Conservation (phyloP, 2,797 vertebrate species). For the Coranthus polyacanthus region DNA sequence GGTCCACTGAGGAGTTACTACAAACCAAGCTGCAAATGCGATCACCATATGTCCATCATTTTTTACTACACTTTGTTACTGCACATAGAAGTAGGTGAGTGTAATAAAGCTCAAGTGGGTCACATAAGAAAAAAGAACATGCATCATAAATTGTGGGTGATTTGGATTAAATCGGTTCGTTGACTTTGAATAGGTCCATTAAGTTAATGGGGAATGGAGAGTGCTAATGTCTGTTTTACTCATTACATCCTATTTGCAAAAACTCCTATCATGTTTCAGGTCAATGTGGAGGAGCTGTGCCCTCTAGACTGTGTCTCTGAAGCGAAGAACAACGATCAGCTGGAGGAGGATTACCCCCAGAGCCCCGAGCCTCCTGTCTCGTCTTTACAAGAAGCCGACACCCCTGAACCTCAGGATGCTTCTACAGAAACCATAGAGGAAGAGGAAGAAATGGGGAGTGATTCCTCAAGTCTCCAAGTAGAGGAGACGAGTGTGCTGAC, state of each 20-base stretch:
- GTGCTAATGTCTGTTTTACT: slow-evolving; percentile 38
- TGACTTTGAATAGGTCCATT: slow-evolving; percentile 56
- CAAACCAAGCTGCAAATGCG: slow-evolving; percentile 26
- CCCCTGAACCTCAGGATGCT: slow-evolving; percentile 62
- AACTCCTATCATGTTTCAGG: slow-evolving; percentile 64
- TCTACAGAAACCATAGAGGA: slow-evolving; percentile 59
- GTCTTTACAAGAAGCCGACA: slow-evolving; percentile 30
- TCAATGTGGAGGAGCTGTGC: slow-evolving; percentile 44
- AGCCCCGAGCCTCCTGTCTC: slow-evolving; percentile 32
- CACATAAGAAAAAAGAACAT: slow-evolving; percentile 23
- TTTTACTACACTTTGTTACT: slow-evolving; percentile 9
- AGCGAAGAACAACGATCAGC: slow-evolving; percentile 24
- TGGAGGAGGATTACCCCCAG: slow-evolving; percentile 46
- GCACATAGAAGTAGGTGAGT: slow-evolving; percentile 4
- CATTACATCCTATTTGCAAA: slow-evolving; percentile 44
- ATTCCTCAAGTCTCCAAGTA: slow-evolving; percentile 61
- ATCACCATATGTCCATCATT: slow-evolving; percentile 4
- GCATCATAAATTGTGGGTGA: slow-evolving; percentile 40
- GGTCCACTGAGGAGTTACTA: slow-evolving; percentile 3
- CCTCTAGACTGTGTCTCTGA: slow-evolving; percentile 30
- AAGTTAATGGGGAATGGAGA: slow-evolving; percentile 31
- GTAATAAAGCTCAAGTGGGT: slow-evolving; percentile 31
- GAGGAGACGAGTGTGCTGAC: slow-evolving; percentile 86
- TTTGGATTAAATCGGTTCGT: slow-evolving; percentile 31
- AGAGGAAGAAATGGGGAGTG: slow-evolving; percentile 69